These are phyloP conservation scores for Drosophila leonis DNA, from an alignment of 2,888 invertebrate species.

Conservation along the genomic window DNA sequence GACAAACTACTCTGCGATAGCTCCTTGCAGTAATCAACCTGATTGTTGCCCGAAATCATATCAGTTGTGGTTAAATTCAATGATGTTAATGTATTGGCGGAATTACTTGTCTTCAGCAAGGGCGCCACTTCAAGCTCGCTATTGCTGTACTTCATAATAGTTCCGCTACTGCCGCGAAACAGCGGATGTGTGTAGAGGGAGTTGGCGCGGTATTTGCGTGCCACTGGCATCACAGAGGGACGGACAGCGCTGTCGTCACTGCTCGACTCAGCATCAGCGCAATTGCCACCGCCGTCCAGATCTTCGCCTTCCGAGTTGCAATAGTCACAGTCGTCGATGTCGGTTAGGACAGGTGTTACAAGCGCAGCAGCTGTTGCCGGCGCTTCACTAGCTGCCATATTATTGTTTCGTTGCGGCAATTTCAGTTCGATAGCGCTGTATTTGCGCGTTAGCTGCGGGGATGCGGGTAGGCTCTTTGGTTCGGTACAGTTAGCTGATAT, in stretches of 20 bases:
- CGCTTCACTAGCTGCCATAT: slow-evolving; percentile 36
- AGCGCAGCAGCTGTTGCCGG: slow-evolving; percentile 40
- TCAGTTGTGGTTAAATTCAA: slow-evolving; percentile 48
- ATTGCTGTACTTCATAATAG: slow-evolving; percentile 54
- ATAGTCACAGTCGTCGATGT: slow-evolving; percentile 79
- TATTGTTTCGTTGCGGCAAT: slow-evolving; percentile 67
- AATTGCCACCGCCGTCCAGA: slow-evolving; percentile 84
- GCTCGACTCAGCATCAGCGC: slow-evolving; percentile 84
- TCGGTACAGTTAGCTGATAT: slow-evolving; percentile 65
- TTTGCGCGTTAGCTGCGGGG: slow-evolving; percentile 86
- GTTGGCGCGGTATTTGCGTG: slow-evolving; percentile 86
- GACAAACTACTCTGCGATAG: slow-evolving; percentile 26
- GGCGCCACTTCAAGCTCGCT: slow-evolving; percentile 50
- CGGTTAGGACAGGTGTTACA: slow-evolving; percentile 38
- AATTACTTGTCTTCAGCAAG: slow-evolving; percentile 53
- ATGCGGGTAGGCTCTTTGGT: slow-evolving; percentile 87
- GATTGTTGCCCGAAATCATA: slow-evolving; percentile 73
- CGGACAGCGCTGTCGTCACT: slow-evolving; percentile 83
- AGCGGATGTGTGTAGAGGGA: slow-evolving; percentile 88
- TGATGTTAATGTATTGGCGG: slow-evolving; percentile 51
- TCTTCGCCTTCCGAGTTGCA: slow-evolving; percentile 82
- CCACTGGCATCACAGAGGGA: slow-evolving; percentile 65
- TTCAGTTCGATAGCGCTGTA: slow-evolving; percentile 83
- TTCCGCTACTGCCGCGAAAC: slow-evolving; percentile 81
- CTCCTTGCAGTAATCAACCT: slow-evolving; percentile 63